Conservation (phyloP, 2,113 vertebrate species). For the Trogon melanurus region DNA sequence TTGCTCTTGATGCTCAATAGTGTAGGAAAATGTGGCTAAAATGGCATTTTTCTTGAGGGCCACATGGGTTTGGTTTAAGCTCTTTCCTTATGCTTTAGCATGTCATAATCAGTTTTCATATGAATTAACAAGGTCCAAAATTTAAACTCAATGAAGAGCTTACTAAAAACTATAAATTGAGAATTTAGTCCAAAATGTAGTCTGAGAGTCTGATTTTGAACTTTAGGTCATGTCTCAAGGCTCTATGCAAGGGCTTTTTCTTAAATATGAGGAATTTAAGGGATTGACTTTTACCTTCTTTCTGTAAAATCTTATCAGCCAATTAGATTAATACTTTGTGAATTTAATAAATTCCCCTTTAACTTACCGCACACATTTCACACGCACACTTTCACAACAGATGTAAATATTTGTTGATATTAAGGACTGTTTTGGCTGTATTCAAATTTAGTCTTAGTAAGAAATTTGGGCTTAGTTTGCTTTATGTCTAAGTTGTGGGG, state of each 20-base stretch:
- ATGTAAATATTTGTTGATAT: background rate
- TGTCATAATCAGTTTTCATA: background rate
- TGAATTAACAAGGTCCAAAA: background rate
- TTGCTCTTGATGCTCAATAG: background rate
- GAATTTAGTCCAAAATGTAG: background rate
- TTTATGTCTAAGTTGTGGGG: background rate
- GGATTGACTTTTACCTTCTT: background rate
- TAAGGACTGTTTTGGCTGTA: background rate
- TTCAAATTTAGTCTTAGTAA: background rate
- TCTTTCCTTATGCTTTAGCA: background rate
- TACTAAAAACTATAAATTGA: background rate
- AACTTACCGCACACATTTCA: background rate
- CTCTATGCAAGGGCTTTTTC: background rate
- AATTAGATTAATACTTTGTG: background rate
- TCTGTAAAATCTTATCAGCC: background rate
- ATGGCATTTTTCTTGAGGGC: background rate
- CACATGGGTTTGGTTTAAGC: background rate
- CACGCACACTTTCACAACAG: too few species aligned
- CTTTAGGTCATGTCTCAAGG: background rate
- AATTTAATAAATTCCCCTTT: background rate
- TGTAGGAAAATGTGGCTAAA: background rate
- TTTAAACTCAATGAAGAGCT: background rate
- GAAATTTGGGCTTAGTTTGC: background rate
- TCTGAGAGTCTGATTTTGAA: background rate
- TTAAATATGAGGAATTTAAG: background rate